Percentiles rank a stretch among this genome's conserved stretches.
These are phyloP conservation scores for Galeruca laticollis DNA, from an alignment of 2,888 invertebrate genomes.

Conservation along the genomic window DNA sequence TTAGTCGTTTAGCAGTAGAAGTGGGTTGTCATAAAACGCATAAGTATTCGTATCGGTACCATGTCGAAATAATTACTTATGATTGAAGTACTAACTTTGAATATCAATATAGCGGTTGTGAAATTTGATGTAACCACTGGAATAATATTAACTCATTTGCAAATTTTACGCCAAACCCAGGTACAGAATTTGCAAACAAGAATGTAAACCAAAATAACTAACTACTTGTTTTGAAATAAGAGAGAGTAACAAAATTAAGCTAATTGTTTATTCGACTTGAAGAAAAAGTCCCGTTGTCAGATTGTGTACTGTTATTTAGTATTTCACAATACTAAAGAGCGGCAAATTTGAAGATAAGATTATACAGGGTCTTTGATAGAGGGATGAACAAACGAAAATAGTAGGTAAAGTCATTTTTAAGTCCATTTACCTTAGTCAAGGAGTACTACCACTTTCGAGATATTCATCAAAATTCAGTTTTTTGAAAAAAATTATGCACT, in stretches of 20 bases:
- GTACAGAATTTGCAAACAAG: conserved; percentile 19
- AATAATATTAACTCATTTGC: conserved; percentile 31
- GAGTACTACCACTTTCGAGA: no score
- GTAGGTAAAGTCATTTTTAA: no score
- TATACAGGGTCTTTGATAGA: neutral
- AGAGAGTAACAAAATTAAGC: conserved; percentile 6
- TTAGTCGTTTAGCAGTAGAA: conserved; percentile 19
- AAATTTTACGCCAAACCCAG: conserved; percentile 21
- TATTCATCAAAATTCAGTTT: no score
- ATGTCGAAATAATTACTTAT: conserved; percentile 40
- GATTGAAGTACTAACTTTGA: conserved; percentile 35
- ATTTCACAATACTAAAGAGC: neutral
- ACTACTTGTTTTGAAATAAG: conserved; percentile 11
- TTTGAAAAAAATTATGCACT: no score
- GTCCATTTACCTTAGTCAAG: no score
- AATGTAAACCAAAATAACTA: conserved; percentile 8
- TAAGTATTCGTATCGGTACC: conserved; percentile 38
- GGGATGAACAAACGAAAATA: no score
- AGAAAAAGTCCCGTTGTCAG: conserved; percentile 1
- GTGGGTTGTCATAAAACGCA: conserved; percentile 28
- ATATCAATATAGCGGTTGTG: conserved; percentile 40
- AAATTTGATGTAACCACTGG: conserved; percentile 35
- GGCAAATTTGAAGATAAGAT: neutral
- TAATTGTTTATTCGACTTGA: neutral
- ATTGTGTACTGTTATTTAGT: neutral